Evolutionary conservation across 2,113 vertebrate genomes (phyloP).

Genomic region (Ceuthmochares aereus): DNA sequence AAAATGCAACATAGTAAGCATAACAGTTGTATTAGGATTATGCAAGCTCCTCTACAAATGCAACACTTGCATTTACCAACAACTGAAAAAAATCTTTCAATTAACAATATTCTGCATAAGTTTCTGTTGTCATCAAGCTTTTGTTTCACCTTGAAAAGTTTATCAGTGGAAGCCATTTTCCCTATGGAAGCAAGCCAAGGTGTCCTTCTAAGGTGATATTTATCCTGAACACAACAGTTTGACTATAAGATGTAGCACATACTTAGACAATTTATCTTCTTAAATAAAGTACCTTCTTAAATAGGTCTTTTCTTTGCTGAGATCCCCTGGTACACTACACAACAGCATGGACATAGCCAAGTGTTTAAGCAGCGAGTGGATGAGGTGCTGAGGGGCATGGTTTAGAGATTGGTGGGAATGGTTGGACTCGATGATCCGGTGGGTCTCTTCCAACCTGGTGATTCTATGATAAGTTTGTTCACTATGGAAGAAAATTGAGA

Average conservation of each 20-base stretch:
- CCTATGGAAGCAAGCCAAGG: neutral
- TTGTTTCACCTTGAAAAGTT: neutral
- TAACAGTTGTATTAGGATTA: neutral
- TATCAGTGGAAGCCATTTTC: neutral
- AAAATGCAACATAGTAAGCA: neutral
- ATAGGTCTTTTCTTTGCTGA: neutral
- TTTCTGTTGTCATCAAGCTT: neutral
- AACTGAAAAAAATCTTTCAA: neutral
- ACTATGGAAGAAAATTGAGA: neutral
- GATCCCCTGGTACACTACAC: neutral
- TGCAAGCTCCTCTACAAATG: neutral
- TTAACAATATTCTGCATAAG: neutral
- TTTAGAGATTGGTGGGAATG: too few species aligned
- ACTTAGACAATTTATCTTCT: neutral
- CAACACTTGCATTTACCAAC: neutral
- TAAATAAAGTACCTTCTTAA: neutral
- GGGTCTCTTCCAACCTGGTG: too few species aligned
- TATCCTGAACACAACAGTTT: slow-evolving; percentile 1
- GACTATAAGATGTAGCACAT: neutral
- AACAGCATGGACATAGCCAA: neutral
- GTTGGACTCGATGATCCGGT: too few species aligned
- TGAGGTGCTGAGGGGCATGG: too few species aligned
- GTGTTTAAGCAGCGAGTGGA: too few species aligned
- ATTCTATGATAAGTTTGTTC: too few species aligned
- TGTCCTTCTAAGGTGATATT: slow-evolving; percentile 39